Conservation (phyloP, 2,888 invertebrate species). For the Hirtodrosophila alboralis region DNA sequence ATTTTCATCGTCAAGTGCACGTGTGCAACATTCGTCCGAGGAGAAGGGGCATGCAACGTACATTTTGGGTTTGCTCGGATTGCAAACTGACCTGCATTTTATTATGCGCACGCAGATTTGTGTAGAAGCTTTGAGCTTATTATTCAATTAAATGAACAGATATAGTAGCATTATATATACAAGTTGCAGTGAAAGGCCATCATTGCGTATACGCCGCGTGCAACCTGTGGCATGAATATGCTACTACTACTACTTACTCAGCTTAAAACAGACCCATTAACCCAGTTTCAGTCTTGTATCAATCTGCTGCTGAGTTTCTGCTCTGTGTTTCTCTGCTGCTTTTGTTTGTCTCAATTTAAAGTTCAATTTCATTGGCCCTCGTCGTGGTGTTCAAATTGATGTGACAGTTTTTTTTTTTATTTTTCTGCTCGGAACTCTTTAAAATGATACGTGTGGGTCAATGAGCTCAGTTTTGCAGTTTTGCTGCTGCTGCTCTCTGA, state of each 20-base stretch:
- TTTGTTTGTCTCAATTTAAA: constrained; percentile 77
- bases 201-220: constrained; percentile 71
- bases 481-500: constrained; percentile 24
- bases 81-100: constrained; percentile 73
- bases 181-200: constrained; percentile 71
- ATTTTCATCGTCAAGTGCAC: constrained; percentile 50
- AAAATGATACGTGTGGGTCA: constrained; percentile 71
- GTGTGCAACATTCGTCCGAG: constrained; percentile 52
- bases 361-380: constrained; percentile 81
- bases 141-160: constrained; percentile 72
- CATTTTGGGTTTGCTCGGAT: constrained; percentile 13
- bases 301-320: constrained; percentile 20
- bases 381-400: constrained; percentile 73
- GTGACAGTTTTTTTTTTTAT: constrained; percentile 62
- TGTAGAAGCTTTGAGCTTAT: constrained; percentile 57
- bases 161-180: constrained; percentile 1
- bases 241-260: too few species aligned
- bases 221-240: too few species aligned
- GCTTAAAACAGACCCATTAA: constrained; percentile 75
- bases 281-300: constrained; percentile 64
- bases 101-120: constrained; percentile 63
- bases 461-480: constrained; percentile 74
- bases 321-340: constrained; percentile 25
- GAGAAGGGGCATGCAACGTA: constrained; percentile 19
- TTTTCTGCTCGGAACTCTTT: constrained; percentile 21